Percentiles rank a stretch among this genome's conserved stretches.
Evolutionary conservation across 2,113 vertebrate genomes (phyloP).

Genomic region (Upupa epops): DNA sequence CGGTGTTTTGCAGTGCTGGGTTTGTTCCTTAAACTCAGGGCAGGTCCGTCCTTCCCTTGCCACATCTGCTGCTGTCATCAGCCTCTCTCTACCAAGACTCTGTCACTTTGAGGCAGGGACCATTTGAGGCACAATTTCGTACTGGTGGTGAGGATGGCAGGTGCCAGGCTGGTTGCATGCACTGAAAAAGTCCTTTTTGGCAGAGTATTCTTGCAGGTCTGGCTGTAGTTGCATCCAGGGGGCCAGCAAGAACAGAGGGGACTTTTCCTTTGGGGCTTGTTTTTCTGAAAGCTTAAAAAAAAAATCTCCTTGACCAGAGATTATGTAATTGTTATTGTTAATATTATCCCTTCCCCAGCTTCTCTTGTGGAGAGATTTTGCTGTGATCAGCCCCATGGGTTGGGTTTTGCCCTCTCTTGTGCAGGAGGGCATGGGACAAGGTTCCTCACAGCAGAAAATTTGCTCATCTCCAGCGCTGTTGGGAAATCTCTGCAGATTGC

Average conservation of each 20-base stretch:
- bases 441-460: not conserved
- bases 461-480: conserved; percentile 32
- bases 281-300: not conserved
- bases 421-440: accelerated
- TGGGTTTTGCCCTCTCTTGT: not conserved
- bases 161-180: not conserved
- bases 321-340: too few relatives aligned
- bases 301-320: not conserved
- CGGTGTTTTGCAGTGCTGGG: not conserved
- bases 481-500: not conserved
- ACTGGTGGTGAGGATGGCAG: not conserved
- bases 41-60: not conserved
- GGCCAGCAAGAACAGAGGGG: not conserved
- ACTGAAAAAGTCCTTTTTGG: not conserved
- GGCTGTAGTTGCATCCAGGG: accelerated
- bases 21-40: not conserved
- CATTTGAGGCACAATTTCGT: not conserved
- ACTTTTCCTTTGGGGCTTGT: not conserved
- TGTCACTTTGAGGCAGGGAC: accelerated
- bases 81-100: not conserved
- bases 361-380: not conserved
- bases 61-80: not conserved
- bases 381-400: not conserved
- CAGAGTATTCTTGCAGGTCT: not conserved
- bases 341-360: not conserved